Conservation (phyloP, 2,797 vertebrate genomes). For the Clamator glandarius region DNA sequence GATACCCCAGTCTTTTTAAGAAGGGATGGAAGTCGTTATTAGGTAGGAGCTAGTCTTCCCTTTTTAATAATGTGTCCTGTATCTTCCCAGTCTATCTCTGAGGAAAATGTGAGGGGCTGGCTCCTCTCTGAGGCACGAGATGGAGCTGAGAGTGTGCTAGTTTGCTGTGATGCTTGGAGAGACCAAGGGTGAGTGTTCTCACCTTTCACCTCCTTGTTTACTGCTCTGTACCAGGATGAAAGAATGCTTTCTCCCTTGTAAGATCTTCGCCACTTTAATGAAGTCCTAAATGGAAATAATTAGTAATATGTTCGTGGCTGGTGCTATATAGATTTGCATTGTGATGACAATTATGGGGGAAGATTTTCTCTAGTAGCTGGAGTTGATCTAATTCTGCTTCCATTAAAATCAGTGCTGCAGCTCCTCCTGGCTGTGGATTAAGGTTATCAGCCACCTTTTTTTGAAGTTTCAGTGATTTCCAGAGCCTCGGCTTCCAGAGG, state of each 20-base stretch:
- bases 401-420: neutral
- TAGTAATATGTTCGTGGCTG: neutral
- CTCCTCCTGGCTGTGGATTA: neutral
- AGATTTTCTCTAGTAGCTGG: neutral
- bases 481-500: neutral
- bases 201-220: accelerated
- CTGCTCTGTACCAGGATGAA: neutral
- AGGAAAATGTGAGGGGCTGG: neutral
- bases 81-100: neutral
- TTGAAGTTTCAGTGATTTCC: neutral
- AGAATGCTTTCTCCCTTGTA: neutral
- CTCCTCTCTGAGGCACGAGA: neutral
- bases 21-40: neutral
- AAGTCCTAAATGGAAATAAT: neutral
- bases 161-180: neutral
- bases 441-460: neutral
- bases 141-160: neutral
- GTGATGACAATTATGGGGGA: neutral
- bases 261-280: neutral
- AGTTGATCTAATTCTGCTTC: neutral
- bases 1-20: neutral
- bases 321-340: neutral
- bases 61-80: neutral
- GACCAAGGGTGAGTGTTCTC: neutral
- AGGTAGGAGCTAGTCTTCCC: neutral